Evolutionary conservation across 2,797 vertebrate genomes (phyloP), one percentile per base, ranked within the genome.

Genomic region (Esox masquinongy): DNA sequence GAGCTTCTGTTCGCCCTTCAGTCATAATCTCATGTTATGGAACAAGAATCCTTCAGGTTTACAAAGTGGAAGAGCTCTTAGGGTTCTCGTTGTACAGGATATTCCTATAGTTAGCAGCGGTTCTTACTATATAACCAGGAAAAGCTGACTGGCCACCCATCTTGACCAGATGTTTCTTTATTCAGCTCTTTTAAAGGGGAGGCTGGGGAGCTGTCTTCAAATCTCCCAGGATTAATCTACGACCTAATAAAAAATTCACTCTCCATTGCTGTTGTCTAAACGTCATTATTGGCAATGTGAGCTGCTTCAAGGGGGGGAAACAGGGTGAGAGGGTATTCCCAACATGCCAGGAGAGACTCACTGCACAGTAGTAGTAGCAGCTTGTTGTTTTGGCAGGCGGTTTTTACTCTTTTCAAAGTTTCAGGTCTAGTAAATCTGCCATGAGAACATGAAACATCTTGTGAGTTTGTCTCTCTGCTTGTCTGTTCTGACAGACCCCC

Each of bases 81-180:
- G 81, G 76, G 82, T 76, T 83, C 68, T 43, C 73, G 66, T 83
- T 83, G 81, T 83, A 75, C 76, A 82, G 77, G 74, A 78, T 74
- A 83, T 86, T 82, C 76, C 67, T 82, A 76, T 82, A 84, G 77
- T 87, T 92, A 80, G 84, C 85, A 75, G 78, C 64, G 26, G 75
- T 84, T 75, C 79, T 83, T 79, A 88, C 90, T 88, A 77, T 85
- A 88, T 90, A 91, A 91, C 86, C 86, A 81, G 70, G 70, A 74
- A 74, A 66, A 66, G 19, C 71, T 70, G 74, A 83, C 68, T 90
- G 85, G 74, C 88, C 90, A 86, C 86, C 85, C 89, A 90, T 88
- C 84, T 84, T 64, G 83, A 66, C 89, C 90, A 93, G 90, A 88
- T 93, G 92, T 90, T 91, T 82, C 80, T 87, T 82, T 91, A 83